Conservation (phyloP, 1,140 invertebrate genomes). For the Tetranychus urticae region DNA sequence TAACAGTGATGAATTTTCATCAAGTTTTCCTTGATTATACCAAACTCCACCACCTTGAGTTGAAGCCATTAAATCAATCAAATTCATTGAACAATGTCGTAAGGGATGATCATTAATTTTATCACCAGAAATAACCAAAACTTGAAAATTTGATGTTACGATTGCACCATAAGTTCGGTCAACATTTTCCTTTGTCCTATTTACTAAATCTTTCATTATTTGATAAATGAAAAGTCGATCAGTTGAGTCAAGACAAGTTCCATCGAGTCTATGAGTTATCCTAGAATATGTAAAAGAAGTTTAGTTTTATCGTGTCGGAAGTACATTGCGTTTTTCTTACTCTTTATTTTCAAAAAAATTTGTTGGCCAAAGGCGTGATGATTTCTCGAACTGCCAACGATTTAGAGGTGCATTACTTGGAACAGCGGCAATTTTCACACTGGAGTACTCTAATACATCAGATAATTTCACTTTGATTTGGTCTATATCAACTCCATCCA, state of each 20-base stretch:
- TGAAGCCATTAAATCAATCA: conserved; percentile 54
- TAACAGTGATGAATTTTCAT: too few relatives aligned
- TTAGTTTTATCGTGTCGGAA: neutral
- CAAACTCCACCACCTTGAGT: conserved; percentile 46
- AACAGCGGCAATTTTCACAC: conserved; percentile 22
- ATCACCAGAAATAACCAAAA: conserved; percentile 34
- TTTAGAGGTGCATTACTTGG: conserved; percentile 33
- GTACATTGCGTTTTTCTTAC: conserved; percentile 3
- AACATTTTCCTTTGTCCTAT: neutral
- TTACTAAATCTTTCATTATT: neutral
- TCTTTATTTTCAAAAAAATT: conserved; percentile 45
- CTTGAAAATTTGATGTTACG: conserved; percentile 15
- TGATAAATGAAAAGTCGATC: neutral
- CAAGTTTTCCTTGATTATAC: conserved; percentile 15
- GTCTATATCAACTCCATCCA: neutral
- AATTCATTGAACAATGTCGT: conserved; percentile 60
- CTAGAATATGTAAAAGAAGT: neutral
- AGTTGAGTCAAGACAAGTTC: neutral
- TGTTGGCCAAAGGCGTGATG: conserved; percentile 44
- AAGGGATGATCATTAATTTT: conserved; percentile 36
- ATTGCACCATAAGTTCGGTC: conserved; percentile 11
- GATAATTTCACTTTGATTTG: neutral
- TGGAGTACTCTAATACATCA: neutral
- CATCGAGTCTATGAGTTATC: neutral
- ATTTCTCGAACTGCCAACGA: conserved; percentile 36